Evolutionary conservation across 2,888 invertebrate genomes (phyloP).

Genomic region (Amiota mariae): DNA sequence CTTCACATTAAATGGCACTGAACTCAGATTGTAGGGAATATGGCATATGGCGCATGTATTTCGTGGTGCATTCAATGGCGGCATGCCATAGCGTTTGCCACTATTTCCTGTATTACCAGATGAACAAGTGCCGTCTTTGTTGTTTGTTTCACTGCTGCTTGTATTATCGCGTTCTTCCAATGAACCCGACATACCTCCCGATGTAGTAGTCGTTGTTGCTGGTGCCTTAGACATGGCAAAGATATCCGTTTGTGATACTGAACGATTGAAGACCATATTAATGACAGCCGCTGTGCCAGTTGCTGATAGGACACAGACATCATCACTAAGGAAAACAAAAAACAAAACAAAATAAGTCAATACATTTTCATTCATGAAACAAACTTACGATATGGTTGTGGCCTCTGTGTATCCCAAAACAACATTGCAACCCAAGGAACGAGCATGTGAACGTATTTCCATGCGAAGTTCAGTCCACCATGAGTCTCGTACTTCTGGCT

Average conservation of each 20-base stretch:
- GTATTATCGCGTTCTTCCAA: slow-evolving; percentile 75
- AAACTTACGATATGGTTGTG: slow-evolving; percentile 88
- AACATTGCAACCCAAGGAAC: slow-evolving; percentile 93
- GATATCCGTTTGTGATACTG: slow-evolving; percentile 69
- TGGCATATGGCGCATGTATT: slow-evolving; percentile 78
- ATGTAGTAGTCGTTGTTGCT: slow-evolving; percentile 38
- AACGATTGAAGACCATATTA: slow-evolving; percentile 76
- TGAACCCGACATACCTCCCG: slow-evolving; percentile 74
- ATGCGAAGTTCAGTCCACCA: slow-evolving; percentile 98
- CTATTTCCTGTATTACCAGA: slow-evolving; percentile 46
- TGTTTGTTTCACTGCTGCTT: slow-evolving; percentile 42
- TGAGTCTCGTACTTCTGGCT: slow-evolving; percentile 91
- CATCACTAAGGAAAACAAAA: slow-evolving; percentile 80
- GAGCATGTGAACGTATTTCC: slow-evolving; percentile 94
- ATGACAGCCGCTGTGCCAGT: slow-evolving; percentile 94
- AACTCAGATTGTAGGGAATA: slow-evolving; percentile 85
- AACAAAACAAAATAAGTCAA: neutral
- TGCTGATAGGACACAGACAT: slow-evolving; percentile 94
- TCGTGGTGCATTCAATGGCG: slow-evolving; percentile 50
- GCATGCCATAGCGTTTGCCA: slow-evolving; percentile 50
- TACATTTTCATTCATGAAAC: neutral
- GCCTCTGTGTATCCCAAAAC: slow-evolving; percentile 95
- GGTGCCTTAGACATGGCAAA: slow-evolving; percentile 56
- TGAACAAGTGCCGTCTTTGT: slow-evolving; percentile 60
- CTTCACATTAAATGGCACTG: slow-evolving; percentile 83